Evolutionary conservation across 92 coral and sea anemone genomes (phyloP).

Genomic region (Siderastrea radians): DNA sequence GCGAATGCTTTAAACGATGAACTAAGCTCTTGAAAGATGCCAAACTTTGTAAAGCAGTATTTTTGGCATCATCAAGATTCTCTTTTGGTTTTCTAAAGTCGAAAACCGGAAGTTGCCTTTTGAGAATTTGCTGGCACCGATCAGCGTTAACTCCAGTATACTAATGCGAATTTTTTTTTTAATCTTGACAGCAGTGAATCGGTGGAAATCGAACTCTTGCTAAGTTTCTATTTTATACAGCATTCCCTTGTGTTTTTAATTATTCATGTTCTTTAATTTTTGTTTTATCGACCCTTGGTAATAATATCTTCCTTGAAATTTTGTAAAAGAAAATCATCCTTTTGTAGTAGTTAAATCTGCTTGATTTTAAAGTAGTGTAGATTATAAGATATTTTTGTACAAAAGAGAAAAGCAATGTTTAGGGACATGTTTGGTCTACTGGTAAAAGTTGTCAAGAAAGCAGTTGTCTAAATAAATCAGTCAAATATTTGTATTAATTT

Average conservation of each 20-base stretch:
- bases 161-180: background rate
- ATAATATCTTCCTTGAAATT: background rate
- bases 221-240: background rate
- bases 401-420: background rate
- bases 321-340: background rate
- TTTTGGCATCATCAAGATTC: no score
- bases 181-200: background rate
- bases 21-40: no score
- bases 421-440: background rate
- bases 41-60: no score
- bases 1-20: no score
- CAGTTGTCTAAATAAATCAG: slow-evolving; percentile 18
- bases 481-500: background rate
- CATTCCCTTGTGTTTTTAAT: background rate
- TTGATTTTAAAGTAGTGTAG: background rate
- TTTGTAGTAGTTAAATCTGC: background rate
- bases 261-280: background rate
- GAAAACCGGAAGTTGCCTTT: no score
- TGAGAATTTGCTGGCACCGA: background rate
- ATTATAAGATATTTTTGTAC: slow-evolving; percentile 23
- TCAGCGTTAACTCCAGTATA: background rate
- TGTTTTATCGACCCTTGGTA: background rate
- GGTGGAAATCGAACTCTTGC: background rate
- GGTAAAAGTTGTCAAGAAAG: background rate
- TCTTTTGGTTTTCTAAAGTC: no score